Conservation (phyloP, 2,888 invertebrate species). For the Meteorus cinctellus region DNA sequence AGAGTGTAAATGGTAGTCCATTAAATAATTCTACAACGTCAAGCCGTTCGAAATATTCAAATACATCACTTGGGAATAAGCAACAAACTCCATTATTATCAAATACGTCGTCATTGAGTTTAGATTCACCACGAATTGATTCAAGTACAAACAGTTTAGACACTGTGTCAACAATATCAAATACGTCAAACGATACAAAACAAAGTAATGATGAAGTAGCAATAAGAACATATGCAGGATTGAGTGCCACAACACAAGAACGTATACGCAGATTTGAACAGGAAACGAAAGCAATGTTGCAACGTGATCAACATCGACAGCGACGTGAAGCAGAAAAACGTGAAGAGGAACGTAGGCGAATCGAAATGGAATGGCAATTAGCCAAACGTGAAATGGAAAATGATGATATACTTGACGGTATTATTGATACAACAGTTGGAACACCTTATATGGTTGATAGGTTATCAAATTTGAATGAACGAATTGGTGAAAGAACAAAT, state of each 20-base stretch:
- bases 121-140: slow-evolving; percentile 53
- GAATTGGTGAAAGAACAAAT: slow-evolving; percentile 54
- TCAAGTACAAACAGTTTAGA: slow-evolving; percentile 62
- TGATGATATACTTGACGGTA: slow-evolving; percentile 74
- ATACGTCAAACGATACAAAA: slow-evolving; percentile 65
- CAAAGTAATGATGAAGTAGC: slow-evolving; percentile 71
- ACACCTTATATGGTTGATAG: slow-evolving; percentile 59
- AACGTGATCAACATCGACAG: slow-evolving; percentile 70
- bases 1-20: slow-evolving; percentile 46
- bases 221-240: slow-evolving; percentile 78
- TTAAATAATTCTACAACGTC: slow-evolving; percentile 47
- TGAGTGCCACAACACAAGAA: slow-evolving; percentile 78
- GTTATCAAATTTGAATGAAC: slow-evolving; percentile 59
- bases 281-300: slow-evolving; percentile 83
- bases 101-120: slow-evolving; percentile 43
- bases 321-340: slow-evolving; percentile 70
- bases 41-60: slow-evolving; percentile 50
- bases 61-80: slow-evolving; percentile 42
- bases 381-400: slow-evolving; percentile 76
- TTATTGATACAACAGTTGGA: slow-evolving; percentile 71
- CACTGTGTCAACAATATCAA: slow-evolving; percentile 65
- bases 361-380: slow-evolving; percentile 74
- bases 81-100: slow-evolving; percentile 34
- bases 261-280: slow-evolving; percentile 83
- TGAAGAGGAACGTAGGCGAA: slow-evolving; percentile 74